Base-by-base conservation (phyloP, 2,888 invertebrate genomes). In the Sisyra terminalis region DNA sequence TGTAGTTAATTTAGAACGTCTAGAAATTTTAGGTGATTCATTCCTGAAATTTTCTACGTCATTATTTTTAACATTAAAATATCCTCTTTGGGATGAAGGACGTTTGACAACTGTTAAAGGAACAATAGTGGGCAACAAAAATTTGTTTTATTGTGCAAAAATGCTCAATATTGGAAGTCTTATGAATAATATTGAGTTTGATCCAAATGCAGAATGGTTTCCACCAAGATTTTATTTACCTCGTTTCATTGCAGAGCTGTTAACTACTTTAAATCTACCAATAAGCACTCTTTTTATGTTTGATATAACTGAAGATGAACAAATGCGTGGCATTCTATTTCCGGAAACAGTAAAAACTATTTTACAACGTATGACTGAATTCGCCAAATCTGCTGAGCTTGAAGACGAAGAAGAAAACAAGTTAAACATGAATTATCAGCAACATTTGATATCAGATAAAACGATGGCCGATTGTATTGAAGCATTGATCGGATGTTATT, bases 1-100 rank as follows among this genome's bases (percentile, higher is more conserved):
- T 53, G 70, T 72, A 4, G 75, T 89, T 48, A 73, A 86, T 56
- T 59, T 87, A 50, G 93, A 94, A 56, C 65, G 89, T 2, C 64
- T 81, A 10, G 92, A 93, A 61, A 87, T 87, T 0, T 69, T 94
- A 3, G 94, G 93, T 0, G 93, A 94, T 58, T 81, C 89, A 0
- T 85, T 84, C 59, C 64, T 94, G 6, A 93, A 94, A 63, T 81
- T 78, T 51, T 74, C 80, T 2, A 68, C 75, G 1, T 80, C 82
- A 1, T 59, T 86, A 3, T 85, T 75, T 57, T 64, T 90, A 14
- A 82, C 72, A 55, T 71, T 78, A 49, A 66, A 69, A 44, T 87
- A 78, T 57, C 73, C 78, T 1, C 58, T 60, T 0, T 70, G 72
- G 34, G 74, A 78, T 51, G 92, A 93, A 62, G 92, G 92, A 0